These are phyloP conservation scores for Melinaea menophilus DNA, from an alignment of 2,888 invertebrate species.

Conservation along the genomic window DNA sequence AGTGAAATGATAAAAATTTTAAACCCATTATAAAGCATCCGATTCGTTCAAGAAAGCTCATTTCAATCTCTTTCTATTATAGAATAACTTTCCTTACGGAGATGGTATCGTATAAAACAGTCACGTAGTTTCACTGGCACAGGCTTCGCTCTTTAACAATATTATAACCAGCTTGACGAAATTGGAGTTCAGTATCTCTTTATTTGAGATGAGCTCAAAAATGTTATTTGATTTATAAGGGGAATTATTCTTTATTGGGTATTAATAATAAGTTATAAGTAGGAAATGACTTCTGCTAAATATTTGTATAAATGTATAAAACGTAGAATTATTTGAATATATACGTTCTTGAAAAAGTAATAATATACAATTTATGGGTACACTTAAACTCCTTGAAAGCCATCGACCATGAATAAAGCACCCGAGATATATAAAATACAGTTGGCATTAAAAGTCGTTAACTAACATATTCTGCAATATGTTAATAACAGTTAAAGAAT, in stretches of 20 bases:
- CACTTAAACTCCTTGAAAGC: slow-evolving; percentile 50
- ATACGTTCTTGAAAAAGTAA: no score
- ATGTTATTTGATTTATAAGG: neutral
- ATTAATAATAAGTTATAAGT: neutral
- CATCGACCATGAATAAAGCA: slow-evolving; percentile 47
- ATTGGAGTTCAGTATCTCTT: slow-evolving; percentile 15
- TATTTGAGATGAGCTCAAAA: neutral
- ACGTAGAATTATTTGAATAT: neutral
- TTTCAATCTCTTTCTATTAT: slow-evolving; percentile 35
- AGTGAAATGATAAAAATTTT: slow-evolving; percentile 57
- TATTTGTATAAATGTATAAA: slow-evolving; percentile 1
- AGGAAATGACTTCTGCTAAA: neutral
- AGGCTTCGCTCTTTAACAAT: slow-evolving; percentile 50
- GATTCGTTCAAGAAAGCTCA: slow-evolving; percentile 24
- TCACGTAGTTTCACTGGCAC: slow-evolving; percentile 67
- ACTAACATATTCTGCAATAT: slow-evolving; percentile 21
- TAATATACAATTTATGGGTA: no score
- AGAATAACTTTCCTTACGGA: slow-evolving; percentile 61
- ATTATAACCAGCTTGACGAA: slow-evolving; percentile 22
- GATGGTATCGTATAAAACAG: slow-evolving; percentile 59
- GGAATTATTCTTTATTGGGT: neutral
- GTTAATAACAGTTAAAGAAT: slow-evolving; percentile 5
- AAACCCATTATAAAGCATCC: slow-evolving; percentile 18
- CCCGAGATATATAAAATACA: slow-evolving; percentile 45
- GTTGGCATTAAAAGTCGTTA: slow-evolving; percentile 38